A percentile compares a stretch with the other conserved stretches of the same genome.
phyloP scores from a whole-genome alignment of 2,113 vertebrate species.

The Crotalus viridis region DNA sequence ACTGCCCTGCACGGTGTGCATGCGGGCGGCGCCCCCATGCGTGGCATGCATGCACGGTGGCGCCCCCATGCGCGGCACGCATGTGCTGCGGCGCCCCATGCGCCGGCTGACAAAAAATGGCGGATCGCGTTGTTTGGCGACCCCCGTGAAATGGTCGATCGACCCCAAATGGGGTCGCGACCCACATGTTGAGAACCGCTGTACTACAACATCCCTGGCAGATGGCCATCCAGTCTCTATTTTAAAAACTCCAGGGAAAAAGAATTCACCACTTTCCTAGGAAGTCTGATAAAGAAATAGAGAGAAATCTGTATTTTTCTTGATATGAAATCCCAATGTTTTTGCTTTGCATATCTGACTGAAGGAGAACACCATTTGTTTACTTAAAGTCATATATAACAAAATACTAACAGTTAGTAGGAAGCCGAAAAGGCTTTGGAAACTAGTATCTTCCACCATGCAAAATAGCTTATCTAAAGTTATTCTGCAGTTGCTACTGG shows the following conservation, averaged over 20 bases:
- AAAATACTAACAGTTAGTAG: not conserved
- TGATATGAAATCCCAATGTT: not conserved
- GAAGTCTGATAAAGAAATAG: not conserved
- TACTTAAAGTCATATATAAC: not conserved
- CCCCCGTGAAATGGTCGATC: no score
- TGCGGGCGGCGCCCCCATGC: no score
- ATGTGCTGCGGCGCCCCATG: no score
- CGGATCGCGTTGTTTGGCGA: no score
- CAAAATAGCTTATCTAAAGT: not conserved
- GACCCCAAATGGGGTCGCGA: no score
- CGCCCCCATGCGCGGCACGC: no score
- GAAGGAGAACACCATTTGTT: not conserved
- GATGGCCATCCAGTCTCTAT: not conserved
- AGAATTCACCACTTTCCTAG: not conserved
- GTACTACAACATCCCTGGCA: not conserved
- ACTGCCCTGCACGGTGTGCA: no score
- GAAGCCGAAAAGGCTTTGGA: not conserved
- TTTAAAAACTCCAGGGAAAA: not conserved
- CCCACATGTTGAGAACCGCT: no score
- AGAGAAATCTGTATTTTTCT: not conserved
- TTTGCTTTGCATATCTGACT: not conserved
- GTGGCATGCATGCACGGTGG: no score
- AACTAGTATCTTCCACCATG: not conserved
- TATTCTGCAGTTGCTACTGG: not conserved
- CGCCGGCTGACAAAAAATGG: no score